Conservation (phyloP, 35 echinoderm and acorn worm genomes). For the Chiridota heheva region DNA sequence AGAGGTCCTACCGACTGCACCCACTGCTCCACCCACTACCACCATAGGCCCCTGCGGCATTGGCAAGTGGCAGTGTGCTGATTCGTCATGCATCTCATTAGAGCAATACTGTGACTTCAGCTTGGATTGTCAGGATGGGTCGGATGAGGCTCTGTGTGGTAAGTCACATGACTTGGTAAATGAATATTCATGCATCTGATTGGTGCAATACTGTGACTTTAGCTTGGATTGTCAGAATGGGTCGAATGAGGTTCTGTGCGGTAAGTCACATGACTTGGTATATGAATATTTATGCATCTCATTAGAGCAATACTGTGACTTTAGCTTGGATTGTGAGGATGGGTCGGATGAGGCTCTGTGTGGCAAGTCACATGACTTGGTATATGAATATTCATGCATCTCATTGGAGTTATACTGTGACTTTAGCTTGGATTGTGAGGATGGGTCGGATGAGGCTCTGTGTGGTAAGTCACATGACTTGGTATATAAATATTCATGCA, state of each 20-base stretch:
- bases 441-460: slow-evolving; percentile 68
- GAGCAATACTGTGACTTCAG: slow-evolving; percentile 53
- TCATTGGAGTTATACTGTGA: slow-evolving; percentile 51
- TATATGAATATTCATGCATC: too few relatives aligned
- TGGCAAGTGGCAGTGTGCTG: slow-evolving; percentile 54
- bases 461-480: slow-evolving; percentile 74
- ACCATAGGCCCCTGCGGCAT: slow-evolving; percentile 47
- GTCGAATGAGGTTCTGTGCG: too few relatives aligned
- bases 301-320: slow-evolving; percentile 65
- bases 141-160: slow-evolving; percentile 70
- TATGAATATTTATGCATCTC: too few relatives aligned
- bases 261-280: too few relatives aligned
- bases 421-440: slow-evolving; percentile 72
- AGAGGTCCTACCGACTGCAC: slow-evolving; percentile 41
- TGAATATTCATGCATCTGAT: too few relatives aligned
- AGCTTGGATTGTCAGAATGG: too few relatives aligned
- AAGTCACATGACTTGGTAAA: too few relatives aligned
- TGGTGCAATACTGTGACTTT: too few relatives aligned
- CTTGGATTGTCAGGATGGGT: slow-evolving; percentile 41
- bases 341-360: slow-evolving; percentile 78
- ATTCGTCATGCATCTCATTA: slow-evolving; percentile 47
- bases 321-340: slow-evolving; percentile 86
- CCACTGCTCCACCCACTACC: slow-evolving; percentile 43
- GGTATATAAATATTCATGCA: too few relatives aligned
- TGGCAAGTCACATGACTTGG: slow-evolving; percentile 39